Base-by-base conservation (phyloP, 2,113 vertebrate genomes). In the Patagioenas fasciata region DNA sequence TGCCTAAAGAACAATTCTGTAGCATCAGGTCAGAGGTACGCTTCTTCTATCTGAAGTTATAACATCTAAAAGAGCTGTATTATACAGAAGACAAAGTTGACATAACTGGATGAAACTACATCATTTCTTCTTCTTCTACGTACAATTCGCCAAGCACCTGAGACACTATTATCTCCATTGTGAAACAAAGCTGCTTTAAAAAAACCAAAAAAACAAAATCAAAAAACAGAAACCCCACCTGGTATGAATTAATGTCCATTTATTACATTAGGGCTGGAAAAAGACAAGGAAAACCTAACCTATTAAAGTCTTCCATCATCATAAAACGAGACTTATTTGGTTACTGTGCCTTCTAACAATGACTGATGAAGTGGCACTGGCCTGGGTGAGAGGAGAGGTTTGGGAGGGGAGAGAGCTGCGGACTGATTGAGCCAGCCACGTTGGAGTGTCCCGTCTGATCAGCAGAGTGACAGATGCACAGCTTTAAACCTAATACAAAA, bases 401-500 rank as follows among this genome's bases (percentile, higher is more conserved):
- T 25, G 10, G 91, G 60, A 84, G 18, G 79, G 84, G 72, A 95
- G 77, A 84, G 95, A 91, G 88, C 71, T 61, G 95, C 14, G 80
- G 92, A 97, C 90, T 85, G 91, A 80, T 91, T 81, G 77, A 61
- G 96, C 95, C 97, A 97, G 94, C 95, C 96, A 89, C 82, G 70
- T 65, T 62, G 93, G 96, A 97, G 93, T 88, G 81, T 97, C 97
- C 95, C 86, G 75, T 95, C 93, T 94, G 97, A 96, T 97, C 97
- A 92, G 87, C 90, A 91, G 95, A 93, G 94, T 89, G 97, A 98
- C 93, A 97, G 96, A 96, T 97, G 97, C 97, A 98, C 97, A 77
- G 95, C 95, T 97, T 97, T 95, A 91, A 98, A 97, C 97, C 97
- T 98, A 98, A 98, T 98, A 98, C 97, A 98, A 98, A 98, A 98